These are phyloP conservation scores for Urophycis tenuis DNA, from an alignment of 2,797 vertebrate genomes.

Conservation along the genomic window DNA sequence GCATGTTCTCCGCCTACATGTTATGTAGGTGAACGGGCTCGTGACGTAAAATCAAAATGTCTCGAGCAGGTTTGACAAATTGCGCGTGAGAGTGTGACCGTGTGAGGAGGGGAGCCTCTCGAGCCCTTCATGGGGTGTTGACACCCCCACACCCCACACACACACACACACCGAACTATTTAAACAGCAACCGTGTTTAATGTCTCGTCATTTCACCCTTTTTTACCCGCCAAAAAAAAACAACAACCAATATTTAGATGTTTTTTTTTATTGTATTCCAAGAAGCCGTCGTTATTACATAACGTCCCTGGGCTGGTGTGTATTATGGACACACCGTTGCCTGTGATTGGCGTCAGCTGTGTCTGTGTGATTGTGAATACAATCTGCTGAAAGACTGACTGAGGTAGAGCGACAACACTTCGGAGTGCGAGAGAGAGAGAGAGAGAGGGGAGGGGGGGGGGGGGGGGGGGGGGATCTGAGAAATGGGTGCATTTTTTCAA, in stretches of 20 bases:
- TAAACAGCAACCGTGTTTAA: too few relatives aligned
- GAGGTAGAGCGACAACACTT: neutral
- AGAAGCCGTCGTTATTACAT: neutral
- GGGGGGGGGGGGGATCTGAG: neutral
- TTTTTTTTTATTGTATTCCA: neutral
- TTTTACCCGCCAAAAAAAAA: too few relatives aligned
- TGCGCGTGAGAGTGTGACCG: neutral
- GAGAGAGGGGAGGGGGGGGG: neutral
- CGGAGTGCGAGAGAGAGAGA: too few relatives aligned
- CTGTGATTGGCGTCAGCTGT: neutral
- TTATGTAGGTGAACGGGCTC: neutral
- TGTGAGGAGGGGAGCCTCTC: neutral
- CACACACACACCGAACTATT: neutral
- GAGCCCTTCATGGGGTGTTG: neutral
- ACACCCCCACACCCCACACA: neutral
- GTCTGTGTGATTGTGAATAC: neutral
- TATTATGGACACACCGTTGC: neutral
- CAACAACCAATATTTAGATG: too few relatives aligned
- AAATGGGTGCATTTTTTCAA: neutral
- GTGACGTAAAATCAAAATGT: neutral
- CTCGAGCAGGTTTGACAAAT: neutral
- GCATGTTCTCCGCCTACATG: neutral
- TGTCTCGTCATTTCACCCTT: too few relatives aligned
- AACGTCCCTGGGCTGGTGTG: too few relatives aligned
- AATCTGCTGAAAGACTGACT: neutral